Base-by-base conservation (phyloP, 2,113 vertebrate species). In the Carassius gibelio region DNA sequence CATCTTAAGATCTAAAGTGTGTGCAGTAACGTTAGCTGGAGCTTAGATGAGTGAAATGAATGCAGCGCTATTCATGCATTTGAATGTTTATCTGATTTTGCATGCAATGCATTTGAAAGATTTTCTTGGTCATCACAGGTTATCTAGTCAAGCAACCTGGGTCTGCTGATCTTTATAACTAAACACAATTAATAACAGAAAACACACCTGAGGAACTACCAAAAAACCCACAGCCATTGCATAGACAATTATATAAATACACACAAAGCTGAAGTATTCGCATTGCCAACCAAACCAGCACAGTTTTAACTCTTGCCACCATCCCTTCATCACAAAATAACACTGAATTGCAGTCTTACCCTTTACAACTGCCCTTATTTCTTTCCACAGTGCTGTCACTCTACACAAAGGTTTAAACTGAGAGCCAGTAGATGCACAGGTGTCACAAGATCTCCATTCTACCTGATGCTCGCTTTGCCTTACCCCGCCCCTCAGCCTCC, bases 401-500 rank as follows among this genome's bases (percentile, higher is more conserved):
- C 83, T 19, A 78, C 75, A 30, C 34, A 1, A 83, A 81, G 81
- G 34, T 75, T 45, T 61, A 52, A 79, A 85, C 71, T 13, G 13
- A 77, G 69, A 57, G 85, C 76, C 68, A 52, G 14, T 62, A 36
- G 34, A 81, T 72, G 66, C 74, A 84, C 84, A 90, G 87, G 91
- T 91, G 96, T 95, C 93, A 97, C 94, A 93, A 88, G 94, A 97
- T 95, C 95, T 89, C 89, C 75, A 84, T 84, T 75, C 92, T 94
- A 98, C 95, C 96, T 88, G 85, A 74, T 79, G 94, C 96, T 98
- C 96, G 78, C 89, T 96, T 98, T 97, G 97, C 96, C 89, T 50
- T 89, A 93, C 52, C 77, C 89, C 91, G 87, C 90, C 93, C 88
- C 91, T 87, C 88, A 91, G 92, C 92, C 91, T 93, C 92, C 93